phyloP scores from a whole-genome alignment of 2,113 vertebrate species.

The Salminus brasiliensis region DNA sequence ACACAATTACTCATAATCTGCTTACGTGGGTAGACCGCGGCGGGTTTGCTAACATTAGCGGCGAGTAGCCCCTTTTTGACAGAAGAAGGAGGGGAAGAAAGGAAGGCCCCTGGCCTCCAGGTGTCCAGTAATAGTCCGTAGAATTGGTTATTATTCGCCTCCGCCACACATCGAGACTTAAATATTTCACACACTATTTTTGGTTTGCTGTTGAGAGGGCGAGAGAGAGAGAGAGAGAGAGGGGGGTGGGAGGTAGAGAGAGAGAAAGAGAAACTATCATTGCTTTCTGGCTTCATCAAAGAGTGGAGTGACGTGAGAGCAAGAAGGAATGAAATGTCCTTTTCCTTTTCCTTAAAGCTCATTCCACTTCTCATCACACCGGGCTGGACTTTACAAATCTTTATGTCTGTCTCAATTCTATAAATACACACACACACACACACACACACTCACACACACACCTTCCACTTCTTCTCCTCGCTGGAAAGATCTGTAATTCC shows the following conservation, averaged over 20 bases:
- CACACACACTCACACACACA: too few species aligned
- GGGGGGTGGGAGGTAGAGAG: neutral
- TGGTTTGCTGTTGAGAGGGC: conserved; percentile 36
- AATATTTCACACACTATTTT: conserved; percentile 78
- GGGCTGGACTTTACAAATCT: conserved; percentile 38
- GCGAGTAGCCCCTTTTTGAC: conserved; percentile 89
- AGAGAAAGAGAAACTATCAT: conserved; percentile 48
- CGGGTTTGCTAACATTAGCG: conserved; percentile 90
- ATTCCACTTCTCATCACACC: conserved; percentile 45
- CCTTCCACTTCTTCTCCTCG: neutral
- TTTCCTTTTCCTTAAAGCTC: conserved; percentile 43
- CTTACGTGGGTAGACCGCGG: conserved; percentile 84
- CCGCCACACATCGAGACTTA: conserved; percentile 85
- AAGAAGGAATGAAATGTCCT: conserved; percentile 45
- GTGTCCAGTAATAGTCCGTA: conserved; percentile 90
- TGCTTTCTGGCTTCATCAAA: conserved; percentile 56
- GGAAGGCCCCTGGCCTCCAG: conserved; percentile 82
- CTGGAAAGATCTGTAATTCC: neutral
- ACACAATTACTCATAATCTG: conserved; percentile 95
- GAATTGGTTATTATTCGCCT: conserved; percentile 85
- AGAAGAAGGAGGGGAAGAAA: conserved; percentile 77
- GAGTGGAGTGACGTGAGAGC: conserved; percentile 39
- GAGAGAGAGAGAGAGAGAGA: conserved; percentile 41
- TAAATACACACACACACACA: too few species aligned
- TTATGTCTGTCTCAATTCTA: conserved; percentile 37